Evolutionary conservation across 2,888 invertebrate species (phyloP), one percentile per base, ranked within the genome.

Genomic region (Autographa gamma): DNA sequence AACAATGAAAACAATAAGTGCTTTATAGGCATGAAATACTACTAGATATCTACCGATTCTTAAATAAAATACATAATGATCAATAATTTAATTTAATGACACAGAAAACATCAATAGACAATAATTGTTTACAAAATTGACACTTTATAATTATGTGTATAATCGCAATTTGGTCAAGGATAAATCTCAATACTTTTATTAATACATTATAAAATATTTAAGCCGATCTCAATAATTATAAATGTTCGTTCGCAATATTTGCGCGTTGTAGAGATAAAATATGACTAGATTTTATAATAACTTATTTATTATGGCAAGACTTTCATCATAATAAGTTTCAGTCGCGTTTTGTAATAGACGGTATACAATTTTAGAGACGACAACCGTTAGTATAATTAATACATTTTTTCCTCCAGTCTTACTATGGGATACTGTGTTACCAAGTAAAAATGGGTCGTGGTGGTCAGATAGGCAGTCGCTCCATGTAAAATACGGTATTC

Each of bases 101-200:
- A 87, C 88, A 85, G 76, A 85, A 90, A 88, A 91, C 88, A 90
- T 87, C 84, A 82, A 88, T 85, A 79, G 80, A 82, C 83, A 86
- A 85, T 86, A 88, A 90, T 87, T 87, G 86, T 90, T 90, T 71
- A 89, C 86, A 91, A 91, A 77, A 93, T 93, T 93, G 93, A 93
- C 93, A 86, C 79, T 86, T 85, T 81, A 84, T 74, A 84, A 80
- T 80, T 82, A 73, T 79, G 65, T 71, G 75, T 80, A 80, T 79
- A 72, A 78, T 80, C 88, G 88, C 88, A 89, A 88, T 89, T 91
- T 92, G 92, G 92, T 92, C 92, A 88, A 86, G 86, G 82, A 81
- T 80, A 77, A 82, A 79, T 81, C 73, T 79, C 58, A 74, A 74
- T 79, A 71, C 68, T 79, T 68, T 80, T 80, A 78, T 66, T 80